Evolutionary conservation across 2,888 invertebrate genomes (phyloP).

Genomic region (Anthophora plumipes): DNA sequence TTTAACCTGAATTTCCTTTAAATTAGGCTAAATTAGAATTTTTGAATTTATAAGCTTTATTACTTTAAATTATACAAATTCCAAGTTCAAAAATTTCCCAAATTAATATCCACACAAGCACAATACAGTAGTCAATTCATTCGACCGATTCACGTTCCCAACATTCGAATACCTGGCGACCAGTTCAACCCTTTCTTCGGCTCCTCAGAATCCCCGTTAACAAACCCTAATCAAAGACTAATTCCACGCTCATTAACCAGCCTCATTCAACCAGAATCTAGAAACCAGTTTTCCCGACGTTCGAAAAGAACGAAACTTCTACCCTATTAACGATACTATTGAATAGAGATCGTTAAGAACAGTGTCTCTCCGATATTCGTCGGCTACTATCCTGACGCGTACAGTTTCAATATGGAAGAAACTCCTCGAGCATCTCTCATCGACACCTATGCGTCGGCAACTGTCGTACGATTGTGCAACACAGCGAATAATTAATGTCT

Average conservation of each 20-base stretch:
- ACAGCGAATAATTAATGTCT: conserved; percentile 59
- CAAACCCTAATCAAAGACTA: background rate
- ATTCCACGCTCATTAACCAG: conserved; percentile 1
- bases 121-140: too few relatives aligned
- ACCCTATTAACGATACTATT: background rate
- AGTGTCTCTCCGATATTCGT: background rate
- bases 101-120: too few relatives aligned
- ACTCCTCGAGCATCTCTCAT: background rate
- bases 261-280: background rate
- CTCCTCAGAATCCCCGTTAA: background rate
- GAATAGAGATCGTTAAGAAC: conserved; percentile 21
- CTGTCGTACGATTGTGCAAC: conserved; percentile 57
- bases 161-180: background rate
- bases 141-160: too few relatives aligned
- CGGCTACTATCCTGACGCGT: background rate
- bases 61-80: too few relatives aligned
- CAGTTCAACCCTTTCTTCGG: background rate
- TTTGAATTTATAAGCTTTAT: too few relatives aligned
- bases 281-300: background rate
- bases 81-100: too few relatives aligned
- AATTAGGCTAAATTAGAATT: too few relatives aligned
- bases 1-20: too few relatives aligned
- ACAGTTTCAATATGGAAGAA: too few relatives aligned
- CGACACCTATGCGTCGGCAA: conserved; percentile 17
- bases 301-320: background rate